Evolutionary conservation across 2,888 invertebrate genomes (phyloP).

Genomic region (Nasonia oneida): DNA sequence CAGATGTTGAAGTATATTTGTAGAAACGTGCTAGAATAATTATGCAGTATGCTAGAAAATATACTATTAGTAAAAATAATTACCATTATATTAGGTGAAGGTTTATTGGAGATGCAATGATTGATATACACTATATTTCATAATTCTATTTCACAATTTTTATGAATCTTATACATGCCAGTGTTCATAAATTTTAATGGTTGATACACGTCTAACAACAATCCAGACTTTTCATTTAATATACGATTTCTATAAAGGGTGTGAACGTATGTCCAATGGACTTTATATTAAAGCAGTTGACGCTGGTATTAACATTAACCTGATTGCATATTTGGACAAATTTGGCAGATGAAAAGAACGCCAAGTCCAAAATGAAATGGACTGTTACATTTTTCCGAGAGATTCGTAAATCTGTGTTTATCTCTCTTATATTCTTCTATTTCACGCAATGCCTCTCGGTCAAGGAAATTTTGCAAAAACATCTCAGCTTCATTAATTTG

Average conservation of each 20-base stretch:
- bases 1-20: too few relatives aligned
- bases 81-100: too few relatives aligned
- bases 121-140: too few relatives aligned
- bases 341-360: not conserved
- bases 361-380: not conserved
- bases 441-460: not conserved
- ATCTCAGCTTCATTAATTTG: not conserved
- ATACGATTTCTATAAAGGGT: not conserved
- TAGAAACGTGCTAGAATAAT: too few relatives aligned
- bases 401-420: not conserved
- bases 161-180: not conserved
- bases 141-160: too few relatives aligned
- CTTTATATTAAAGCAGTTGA: not conserved
- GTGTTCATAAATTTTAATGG: not conserved
- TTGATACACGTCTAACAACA: not conserved
- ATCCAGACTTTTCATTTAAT: not conserved
- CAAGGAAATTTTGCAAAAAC: not conserved
- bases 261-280: not conserved
- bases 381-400: not conserved
- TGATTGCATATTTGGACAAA: not conserved
- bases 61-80: too few relatives aligned
- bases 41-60: too few relatives aligned
- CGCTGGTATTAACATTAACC: not conserved
- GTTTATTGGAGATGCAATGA: too few relatives aligned
- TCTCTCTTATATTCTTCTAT: not conserved